Evolutionary conservation across 92 coral and sea anemone genomes (phyloP), one percentile per base, ranked within the genome.

Genomic region (Muricea muricata): DNA sequence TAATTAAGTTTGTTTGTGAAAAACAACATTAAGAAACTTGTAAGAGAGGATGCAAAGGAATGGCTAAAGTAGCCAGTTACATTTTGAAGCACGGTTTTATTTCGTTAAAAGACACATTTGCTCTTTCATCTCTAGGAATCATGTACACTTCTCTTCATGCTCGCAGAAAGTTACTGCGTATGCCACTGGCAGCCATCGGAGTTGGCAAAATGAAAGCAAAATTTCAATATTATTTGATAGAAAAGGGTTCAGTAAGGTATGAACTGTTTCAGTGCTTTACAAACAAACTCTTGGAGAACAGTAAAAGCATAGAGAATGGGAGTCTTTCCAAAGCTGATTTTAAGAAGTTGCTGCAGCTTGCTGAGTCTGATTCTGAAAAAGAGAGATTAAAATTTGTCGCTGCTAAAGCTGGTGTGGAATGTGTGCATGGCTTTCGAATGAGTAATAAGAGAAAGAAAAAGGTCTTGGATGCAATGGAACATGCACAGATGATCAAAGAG

Each of bases 131-230:
- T n/a, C 91, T 87, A 41, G 58, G 75, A 24, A 88, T 74, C 41
- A 67, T 78, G n/a, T 84, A 87, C 77, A 58, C 86, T 23, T 78
- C 83, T 32, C 31, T 45, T 39, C 85, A 84, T 84, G 93, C 93
- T 47, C 80, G 89, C 28, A 65, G 88, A 73, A 84, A 84, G 73
- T 11, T 87, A 45, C 82, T 73, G 54, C 56, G 48, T 72, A 72
- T 84, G 75, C 82, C 82, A 18, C 41, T 84, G 37, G 87, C 81
- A 73, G 87, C 82, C n/a, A 73, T 73, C 68, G 75, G 87, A 42
- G 87, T 84, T 17, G 87, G 87, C 28, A 56, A 65, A 73, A 55
- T 50, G 50, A 31, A 32, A 57, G 50, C 3, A 0, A 84, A 81
- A 13, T 84, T 84, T 68, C 67, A 32, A 20, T 84, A 73, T 73